Percentiles rank a stretch among this genome's conserved stretches.
These are phyloP conservation scores for Climacteris rufus DNA, from an alignment of 2,113 vertebrate genomes.

Conservation along the genomic window DNA sequence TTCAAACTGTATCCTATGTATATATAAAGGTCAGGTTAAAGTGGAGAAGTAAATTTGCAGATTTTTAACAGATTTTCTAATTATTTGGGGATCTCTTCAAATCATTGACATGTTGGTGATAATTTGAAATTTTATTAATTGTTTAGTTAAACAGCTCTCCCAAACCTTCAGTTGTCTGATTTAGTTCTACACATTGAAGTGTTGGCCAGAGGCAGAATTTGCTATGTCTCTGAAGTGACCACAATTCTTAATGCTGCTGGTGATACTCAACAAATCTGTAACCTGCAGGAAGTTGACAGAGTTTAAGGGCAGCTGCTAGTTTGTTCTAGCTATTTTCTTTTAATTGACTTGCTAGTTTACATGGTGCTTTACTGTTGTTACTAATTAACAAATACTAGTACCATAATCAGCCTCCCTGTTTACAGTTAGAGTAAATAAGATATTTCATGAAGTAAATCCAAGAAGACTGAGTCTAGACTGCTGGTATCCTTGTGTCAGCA, in stretches of 20 bases:
- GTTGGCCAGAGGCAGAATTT: not conserved
- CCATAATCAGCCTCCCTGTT: not conserved
- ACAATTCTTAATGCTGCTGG: not conserved
- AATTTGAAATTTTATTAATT: not conserved
- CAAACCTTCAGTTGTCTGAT: not conserved
- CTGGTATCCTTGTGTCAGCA: not conserved
- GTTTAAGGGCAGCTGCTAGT: not conserved
- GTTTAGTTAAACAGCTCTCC: not conserved
- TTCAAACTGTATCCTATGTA: not conserved
- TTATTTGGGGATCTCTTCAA: not conserved
- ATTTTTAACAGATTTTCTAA: not conserved
- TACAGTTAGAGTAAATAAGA: not conserved
- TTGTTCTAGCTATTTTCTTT: not conserved
- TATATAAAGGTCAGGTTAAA: not conserved
- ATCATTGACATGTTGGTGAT: not conserved
- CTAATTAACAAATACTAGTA: not conserved
- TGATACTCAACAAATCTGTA: not conserved
- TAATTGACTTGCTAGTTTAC: not conserved
- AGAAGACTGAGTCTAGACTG: not conserved
- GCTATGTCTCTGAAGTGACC: not conserved
- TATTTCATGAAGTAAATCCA: not conserved
- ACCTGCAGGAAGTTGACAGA: not conserved
- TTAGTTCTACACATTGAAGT: not conserved
- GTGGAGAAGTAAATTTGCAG: not conserved
- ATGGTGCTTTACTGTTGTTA: not conserved